phyloP scores from a whole-genome alignment of 2,888 invertebrate species.

The Periphyllus acericola region DNA sequence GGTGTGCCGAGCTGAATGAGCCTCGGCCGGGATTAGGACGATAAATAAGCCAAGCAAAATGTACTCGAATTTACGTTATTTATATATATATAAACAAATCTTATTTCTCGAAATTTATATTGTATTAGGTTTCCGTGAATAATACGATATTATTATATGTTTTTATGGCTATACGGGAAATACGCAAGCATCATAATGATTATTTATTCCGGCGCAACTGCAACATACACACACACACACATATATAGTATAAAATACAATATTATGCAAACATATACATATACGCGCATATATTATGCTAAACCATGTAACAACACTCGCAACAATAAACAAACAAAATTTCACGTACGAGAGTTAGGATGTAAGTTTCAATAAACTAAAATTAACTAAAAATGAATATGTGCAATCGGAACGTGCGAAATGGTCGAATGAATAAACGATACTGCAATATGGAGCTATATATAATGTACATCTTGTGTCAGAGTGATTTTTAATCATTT shows the following conservation, averaged over 20 bases:
- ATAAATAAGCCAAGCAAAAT: conserved; percentile 47
- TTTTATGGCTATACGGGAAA: conserved; percentile 1
- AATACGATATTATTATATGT: conserved; percentile 13
- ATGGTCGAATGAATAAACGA: not conserved
- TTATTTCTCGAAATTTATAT: conserved; percentile 38
- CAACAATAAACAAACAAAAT: conserved; percentile 32
- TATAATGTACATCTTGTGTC: no score
- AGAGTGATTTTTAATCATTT: no score
- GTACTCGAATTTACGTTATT: conserved; percentile 17
- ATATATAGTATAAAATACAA: conserved; percentile 9
- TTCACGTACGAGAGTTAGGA: not conserved
- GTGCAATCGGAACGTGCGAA: not conserved
- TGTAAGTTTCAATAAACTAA: conserved; percentile 29
- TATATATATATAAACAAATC: not conserved
- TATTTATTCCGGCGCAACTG: conserved; percentile 36
- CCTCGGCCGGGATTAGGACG: conserved; percentile 47
- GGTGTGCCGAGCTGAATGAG: conserved; percentile 58
- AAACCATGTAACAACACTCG: not conserved
- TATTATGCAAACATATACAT: not conserved
- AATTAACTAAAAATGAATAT: no score
- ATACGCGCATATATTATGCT: not conserved
- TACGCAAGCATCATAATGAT: conserved; percentile 21
- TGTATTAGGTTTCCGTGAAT: conserved; percentile 38
- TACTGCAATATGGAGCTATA: not conserved
- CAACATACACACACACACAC: not conserved